These are phyloP conservation scores for Puntigrus tetrazona DNA, from an alignment of 2,113 vertebrate genomes.

Conservation along the genomic window DNA sequence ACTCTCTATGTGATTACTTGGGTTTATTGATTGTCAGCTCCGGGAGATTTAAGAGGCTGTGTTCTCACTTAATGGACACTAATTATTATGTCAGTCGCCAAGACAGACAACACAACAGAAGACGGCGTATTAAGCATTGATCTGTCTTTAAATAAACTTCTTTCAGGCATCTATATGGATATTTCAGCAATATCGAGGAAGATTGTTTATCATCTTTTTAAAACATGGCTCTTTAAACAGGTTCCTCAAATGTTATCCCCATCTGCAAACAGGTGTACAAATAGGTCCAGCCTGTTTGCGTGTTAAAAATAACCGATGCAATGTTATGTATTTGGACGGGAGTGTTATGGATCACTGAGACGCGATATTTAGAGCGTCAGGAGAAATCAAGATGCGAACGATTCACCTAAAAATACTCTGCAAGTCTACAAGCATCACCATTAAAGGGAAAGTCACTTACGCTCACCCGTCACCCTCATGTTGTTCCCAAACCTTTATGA, in stretches of 20 bases:
- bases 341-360: no score
- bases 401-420: not conserved
- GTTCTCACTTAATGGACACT: conserved; percentile 28
- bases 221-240: not conserved
- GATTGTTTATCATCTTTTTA: not conserved
- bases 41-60: conserved; percentile 30
- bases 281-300: not conserved
- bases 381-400: not conserved
- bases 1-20: conserved; percentile 34
- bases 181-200: not conserved
- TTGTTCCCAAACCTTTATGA: not conserved
- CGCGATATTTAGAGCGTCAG: not conserved
- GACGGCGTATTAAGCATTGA: conserved; percentile 15
- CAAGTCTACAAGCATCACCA: no score
- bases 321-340: no score
- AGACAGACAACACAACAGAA: conserved; percentile 30
- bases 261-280: not conserved
- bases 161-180: not conserved
- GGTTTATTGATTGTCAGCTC: conserved; percentile 37
- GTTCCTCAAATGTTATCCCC: not conserved
- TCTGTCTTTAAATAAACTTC: conserved; percentile 5
- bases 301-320: no score
- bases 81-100: conserved; percentile 36
- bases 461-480: not conserved
- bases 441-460: no score